Base-by-base conservation (phyloP, 2,113 vertebrate species). In the Brachyhypopomus occidentalis region DNA sequence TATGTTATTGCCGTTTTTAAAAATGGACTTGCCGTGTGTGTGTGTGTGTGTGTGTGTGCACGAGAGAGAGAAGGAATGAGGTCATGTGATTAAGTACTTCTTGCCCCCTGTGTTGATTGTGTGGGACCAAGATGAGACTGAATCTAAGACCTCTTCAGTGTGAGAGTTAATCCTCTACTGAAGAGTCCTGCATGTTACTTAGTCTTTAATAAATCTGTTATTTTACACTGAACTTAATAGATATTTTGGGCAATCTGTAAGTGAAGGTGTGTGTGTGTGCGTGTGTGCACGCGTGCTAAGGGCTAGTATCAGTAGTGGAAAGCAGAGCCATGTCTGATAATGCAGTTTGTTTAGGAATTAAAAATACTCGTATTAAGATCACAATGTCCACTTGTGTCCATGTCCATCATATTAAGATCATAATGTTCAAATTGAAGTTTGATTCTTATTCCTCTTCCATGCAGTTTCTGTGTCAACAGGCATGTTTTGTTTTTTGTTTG, bases 71-170 rank as follows among this genome's bases (percentile, higher is more conserved):
- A 78, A n/a, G 76, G 72, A 83, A 41, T 77, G 22, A 27, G 56
- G 72, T 17, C 45, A 52, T 52, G 45, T 52, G 2, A 9, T 6
- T n/a, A 34, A 74, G 3, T 27, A 72, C 16, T 59, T 66, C 58
- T 76, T n/a, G 20, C 25, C 63, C 45, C 48, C 55, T 17, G 3
- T 72, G 22, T 73, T 62, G 23, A 23, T 38, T 83, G 81, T 16
- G 22, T 72, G 75, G 72, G 66, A 83, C 77, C 77, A 36, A 25
- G 30, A 81, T 41, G 23, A 63, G 17, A 72, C 66, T 67, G 34
- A 48, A 83, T 59, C 72, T 58, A 72, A 66, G 20, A 71, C 38
- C 30, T 45, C 67, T 80, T 81, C 45, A 73, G 73, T 45, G 52
- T 8, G n/a, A 71, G 17, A 59, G 19, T 67, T 22, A 8, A 58